A percentile compares a stretch with the other conserved stretches of the same genome.
These are phyloP conservation scores for Abrostola tripartita DNA, from an alignment of 2,888 invertebrate species.

Conservation along the genomic window DNA sequence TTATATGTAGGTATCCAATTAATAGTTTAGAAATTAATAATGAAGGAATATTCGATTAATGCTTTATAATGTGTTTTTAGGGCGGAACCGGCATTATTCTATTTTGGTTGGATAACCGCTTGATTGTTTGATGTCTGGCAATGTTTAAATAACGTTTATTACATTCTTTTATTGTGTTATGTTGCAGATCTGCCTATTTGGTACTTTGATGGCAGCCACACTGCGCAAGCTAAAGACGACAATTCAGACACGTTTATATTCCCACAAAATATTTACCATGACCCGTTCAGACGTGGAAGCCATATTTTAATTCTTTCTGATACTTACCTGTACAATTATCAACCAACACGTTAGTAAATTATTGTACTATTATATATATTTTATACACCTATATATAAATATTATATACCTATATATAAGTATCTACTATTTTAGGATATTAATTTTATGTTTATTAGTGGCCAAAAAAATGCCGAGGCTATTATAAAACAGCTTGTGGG, in stretches of 20 bases:
- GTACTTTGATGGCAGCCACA: conserved; percentile 93
- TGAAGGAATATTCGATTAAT: background rate
- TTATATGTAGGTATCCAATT: background rate
- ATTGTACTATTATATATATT: too few relatives aligned
- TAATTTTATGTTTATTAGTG: background rate
- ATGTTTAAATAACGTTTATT: conserved; percentile 49
- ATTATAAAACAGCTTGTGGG: too few relatives aligned
- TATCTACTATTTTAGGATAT: too few relatives aligned
- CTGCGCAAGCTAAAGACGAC: conserved; percentile 89
- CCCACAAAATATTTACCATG: conserved; percentile 93
- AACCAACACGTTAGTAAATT: conserved; percentile 76
- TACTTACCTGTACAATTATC: conserved; percentile 90
- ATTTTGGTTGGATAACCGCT: conserved; percentile 8
- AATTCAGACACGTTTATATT: conserved; percentile 93
- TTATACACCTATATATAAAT: too few relatives aligned
- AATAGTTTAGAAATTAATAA: background rate
- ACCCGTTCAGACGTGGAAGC: conserved; percentile 93
- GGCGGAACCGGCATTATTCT: conserved; percentile 11
- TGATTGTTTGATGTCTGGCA: conserved; percentile 39
- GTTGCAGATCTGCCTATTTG: conserved; percentile 91
- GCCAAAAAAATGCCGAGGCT: too few relatives aligned
- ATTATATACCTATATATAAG: too few relatives aligned
- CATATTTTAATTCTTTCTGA: conserved; percentile 93
- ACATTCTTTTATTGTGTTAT: conserved; percentile 34
- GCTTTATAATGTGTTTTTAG: background rate